Percentiles rank a stretch among this genome's conserved stretches.
Evolutionary conservation across 2,797 vertebrate species (phyloP).

Genomic region (Megalops cyprinoides): DNA sequence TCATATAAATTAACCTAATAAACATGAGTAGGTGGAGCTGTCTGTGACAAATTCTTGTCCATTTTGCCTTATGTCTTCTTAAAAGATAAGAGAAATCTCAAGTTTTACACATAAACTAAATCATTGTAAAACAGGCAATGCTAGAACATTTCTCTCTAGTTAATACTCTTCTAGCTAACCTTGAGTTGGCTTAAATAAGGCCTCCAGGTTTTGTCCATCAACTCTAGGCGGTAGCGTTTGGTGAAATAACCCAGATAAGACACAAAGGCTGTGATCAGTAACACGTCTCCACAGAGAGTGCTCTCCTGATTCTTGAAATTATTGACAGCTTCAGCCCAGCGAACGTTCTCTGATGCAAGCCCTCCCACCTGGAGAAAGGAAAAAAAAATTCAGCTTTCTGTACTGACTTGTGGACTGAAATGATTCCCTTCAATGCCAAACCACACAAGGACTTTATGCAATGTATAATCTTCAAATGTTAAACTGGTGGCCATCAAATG

Average conservation of each 20-base stretch:
- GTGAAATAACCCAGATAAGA: slow-evolving; percentile 97
- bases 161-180: slow-evolving; percentile 61
- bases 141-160: not conserved
- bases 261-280: slow-evolving; percentile 87
- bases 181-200: slow-evolving; percentile 84
- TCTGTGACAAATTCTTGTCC: too few relatives aligned
- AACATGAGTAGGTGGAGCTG: not conserved
- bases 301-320: slow-evolving; percentile 82
- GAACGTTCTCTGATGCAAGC: slow-evolving; percentile 87
- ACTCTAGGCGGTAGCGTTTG: slow-evolving; percentile 82
- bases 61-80: not conserved
- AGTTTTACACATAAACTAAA: slow-evolving; percentile 13
- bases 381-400: not conserved
- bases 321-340: slow-evolving; percentile 88
- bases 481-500: not conserved
- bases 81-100: slow-evolving; percentile 6
- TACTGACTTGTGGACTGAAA: not conserved
- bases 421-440: not conserved
- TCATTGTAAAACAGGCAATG: slow-evolving; percentile 5
- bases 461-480: too few relatives aligned
- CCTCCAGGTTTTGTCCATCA: slow-evolving; percentile 86
- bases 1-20: slow-evolving; percentile 15
- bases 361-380: slow-evolving; percentile 82
- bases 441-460: not conserved
- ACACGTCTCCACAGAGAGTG: slow-evolving; percentile 88